Evolutionary conservation across 2,888 invertebrate genomes (phyloP), one percentile per base, ranked within the genome.

Genomic region (Cantharis nigra): DNA sequence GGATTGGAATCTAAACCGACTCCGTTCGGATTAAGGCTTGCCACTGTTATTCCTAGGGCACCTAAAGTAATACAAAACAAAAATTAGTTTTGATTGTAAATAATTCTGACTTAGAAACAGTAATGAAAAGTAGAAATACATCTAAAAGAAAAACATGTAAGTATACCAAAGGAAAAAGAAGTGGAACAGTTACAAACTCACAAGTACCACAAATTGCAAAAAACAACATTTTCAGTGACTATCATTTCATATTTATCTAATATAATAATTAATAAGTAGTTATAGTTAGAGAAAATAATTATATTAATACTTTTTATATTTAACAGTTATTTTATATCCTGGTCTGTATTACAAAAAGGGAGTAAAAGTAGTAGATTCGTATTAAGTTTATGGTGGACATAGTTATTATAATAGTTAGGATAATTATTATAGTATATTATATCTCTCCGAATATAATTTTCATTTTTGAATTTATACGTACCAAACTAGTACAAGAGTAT

Each of bases 1-100:
- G 92, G 91, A 85, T 92, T 92, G 87, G 92, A 90, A 83, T 92
- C 92, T 79, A 92, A 90, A 80, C 90, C 90, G 80, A 90, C 89
- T 77, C 93, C 93, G 87, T 92, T 93, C 75, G 93, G 93, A 81
- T 92, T 91, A 79, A 94, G 89, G 80, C 92, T 92, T 79, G 93
- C 91, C 77, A 93, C 90, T 5, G 33, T 33, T 83, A 93, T 89
- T 85, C 93, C 93, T 87, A 91, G 85, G 72, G 81, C 78, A 78
- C 83, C 83, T 83, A 77, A 71, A 71, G 71, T 71, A 49, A 77
- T 71, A 70, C 62, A 33, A 33, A 33, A 33, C 33, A 33, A 33
- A 33, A n/a, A 77, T 71, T 69, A 76, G 23, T 63, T 76, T 16
- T 4, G 3, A 13, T 33, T n/a, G 5, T 33, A 13, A 13, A 33